Conservation (phyloP, 2,888 invertebrate genomes). For the Siphlonurus alternatus region DNA sequence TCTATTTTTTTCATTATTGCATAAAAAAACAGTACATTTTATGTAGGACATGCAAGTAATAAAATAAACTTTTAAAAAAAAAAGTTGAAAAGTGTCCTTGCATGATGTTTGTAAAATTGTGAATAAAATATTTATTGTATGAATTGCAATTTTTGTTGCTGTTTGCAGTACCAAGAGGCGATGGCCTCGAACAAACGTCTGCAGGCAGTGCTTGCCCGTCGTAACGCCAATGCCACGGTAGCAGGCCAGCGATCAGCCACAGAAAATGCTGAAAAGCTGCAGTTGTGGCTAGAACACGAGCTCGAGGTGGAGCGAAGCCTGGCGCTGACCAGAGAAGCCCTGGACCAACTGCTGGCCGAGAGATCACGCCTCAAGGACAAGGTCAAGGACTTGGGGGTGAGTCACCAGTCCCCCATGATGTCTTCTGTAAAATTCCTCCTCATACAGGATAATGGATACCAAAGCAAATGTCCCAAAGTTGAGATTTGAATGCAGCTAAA, state of each 20-base stretch:
- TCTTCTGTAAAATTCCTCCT: too few relatives aligned
- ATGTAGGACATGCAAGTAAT: too few relatives aligned
- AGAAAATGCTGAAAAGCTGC: constrained; percentile 32
- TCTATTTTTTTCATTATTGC: too few relatives aligned
- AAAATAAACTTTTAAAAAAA: too few relatives aligned
- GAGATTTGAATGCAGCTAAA: too few relatives aligned
- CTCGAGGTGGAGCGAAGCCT: constrained; percentile 53
- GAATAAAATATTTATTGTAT: too few relatives aligned
- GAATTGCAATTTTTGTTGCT: neutral
- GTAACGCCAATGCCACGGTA: neutral
- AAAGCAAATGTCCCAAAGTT: too few relatives aligned
- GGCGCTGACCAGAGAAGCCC: constrained; percentile 23
- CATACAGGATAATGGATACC: too few relatives aligned
- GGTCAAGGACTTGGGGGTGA: constrained; percentile 27
- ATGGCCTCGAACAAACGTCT: constrained; percentile 67
- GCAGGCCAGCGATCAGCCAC: constrained; percentile 30
- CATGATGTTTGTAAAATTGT: too few relatives aligned
- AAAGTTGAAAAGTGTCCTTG: too few relatives aligned
- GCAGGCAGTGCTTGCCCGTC: constrained; percentile 30
- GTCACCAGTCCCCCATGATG: too few relatives aligned
- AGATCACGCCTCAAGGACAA: constrained; percentile 36
- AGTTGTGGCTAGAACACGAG: constrained; percentile 55
- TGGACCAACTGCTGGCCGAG: constrained; percentile 59
- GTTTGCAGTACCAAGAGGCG: constrained; percentile 47
- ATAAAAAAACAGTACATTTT: too few relatives aligned